Evolutionary conservation across 2,113 vertebrate species (phyloP), one percentile per base, ranked within the genome.

Genomic region (Synodontis membranacea): DNA sequence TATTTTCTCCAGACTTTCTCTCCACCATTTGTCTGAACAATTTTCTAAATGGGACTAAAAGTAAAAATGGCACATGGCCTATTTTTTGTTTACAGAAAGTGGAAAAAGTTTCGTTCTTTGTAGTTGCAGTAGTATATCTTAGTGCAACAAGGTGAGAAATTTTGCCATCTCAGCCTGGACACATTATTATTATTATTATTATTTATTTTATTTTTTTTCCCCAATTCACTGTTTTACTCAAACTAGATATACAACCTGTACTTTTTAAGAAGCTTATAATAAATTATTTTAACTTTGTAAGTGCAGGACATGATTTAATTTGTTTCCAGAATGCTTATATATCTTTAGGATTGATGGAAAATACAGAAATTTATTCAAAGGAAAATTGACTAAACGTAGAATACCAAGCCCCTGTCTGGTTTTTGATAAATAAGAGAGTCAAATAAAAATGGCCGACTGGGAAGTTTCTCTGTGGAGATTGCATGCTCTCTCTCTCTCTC

Each of bases 1-100:
- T 91, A 87, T 91, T n/a, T n/a, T n/a, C n/a, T n/a, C n/a, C n/a
- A n/a, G n/a, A n/a, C 81, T 82, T 86, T 80, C 76, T 81, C 79
- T 10, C 84, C 64, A 44, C 82, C 86, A 88, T 92, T 91, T 88
- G 86, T 91, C 90, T 90, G 88, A 87, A 86, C 60, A 58, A 76
- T 79, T 68, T 81, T 89, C 74, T 82, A 86, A 86, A 80, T 60
- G 76, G 87, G 86, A 80, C 78, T 82, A 86, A 84, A 58, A 83
- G 37, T 64, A 81, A 80, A 64, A 72, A 75, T 78, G 42, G 60
- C 82, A 54, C 54, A 46, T 86, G 64, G 76, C 64, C 52, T 81
- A 14, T 82, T 85, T 68, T 60, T n/a, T 48, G 12, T 46, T 48
- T 76, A 74, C 70, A 10, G 42, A 50, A 50, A 46, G 23, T 21